Evolutionary conservation across 2,797 vertebrate species (phyloP), one percentile per base, ranked within the genome.

Genomic region (Mico argentatus): DNA sequence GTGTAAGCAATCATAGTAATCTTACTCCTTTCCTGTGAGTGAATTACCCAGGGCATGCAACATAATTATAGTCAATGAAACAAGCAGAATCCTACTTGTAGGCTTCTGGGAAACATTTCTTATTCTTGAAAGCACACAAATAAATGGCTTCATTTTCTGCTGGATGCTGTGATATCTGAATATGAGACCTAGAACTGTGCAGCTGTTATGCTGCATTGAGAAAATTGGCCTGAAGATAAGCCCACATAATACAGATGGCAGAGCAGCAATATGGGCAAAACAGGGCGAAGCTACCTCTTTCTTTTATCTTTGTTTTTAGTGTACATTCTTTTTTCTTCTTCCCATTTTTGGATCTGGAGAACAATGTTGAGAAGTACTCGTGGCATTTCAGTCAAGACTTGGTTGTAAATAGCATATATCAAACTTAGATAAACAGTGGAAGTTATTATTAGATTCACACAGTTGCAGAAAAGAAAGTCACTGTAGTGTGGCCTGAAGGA

Each of bases 371-470:
- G 27, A 55, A 81, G 64, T 57, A 39, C 24, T 39, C 12, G 9
- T 85, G 55, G 41, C 90, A 90, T 59, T 92, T 96, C 22, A 76
- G 7, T 67, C 3, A 41, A 17, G 39, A 80, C 12, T 50, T 70
- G 55, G 10, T 86, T 90, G 55, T 24, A 95, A 44, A 67, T 70
- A 81, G 67, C 24, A 55, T 57, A 81, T 10, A 44, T 81, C 75
- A 95, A 86, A 90, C n/a, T 75, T 95, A 67, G 92, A 81, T 79
- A 67, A 41, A 75, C 27, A 75, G 76, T 81, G 75, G 10, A 95
- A 57, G 44, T 81, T 70, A 72, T 77, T 61, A 39, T 59, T 59
- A 61, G 13, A 91, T 61, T 46, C 36, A 20, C 24, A 75, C 36
- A 90, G 36, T 19, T 82, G 52, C 52, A 82, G 8, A 82, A 82